Evolutionary conservation across 1,140 invertebrate species (phyloP), one percentile per base, ranked within the genome.

Genomic region (Conus ventricosus): DNA sequence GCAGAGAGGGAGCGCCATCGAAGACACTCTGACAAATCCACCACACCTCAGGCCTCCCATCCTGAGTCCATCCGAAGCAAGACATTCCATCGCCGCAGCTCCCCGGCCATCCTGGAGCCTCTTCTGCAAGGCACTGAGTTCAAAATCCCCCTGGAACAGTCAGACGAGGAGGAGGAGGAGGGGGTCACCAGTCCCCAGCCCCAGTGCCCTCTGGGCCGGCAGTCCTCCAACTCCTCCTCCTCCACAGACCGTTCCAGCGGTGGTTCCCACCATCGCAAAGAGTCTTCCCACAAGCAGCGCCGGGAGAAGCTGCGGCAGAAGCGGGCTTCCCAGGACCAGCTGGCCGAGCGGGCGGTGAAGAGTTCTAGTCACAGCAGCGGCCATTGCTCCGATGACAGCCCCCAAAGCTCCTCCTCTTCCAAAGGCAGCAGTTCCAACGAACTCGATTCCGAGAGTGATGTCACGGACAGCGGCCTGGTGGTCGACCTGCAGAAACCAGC

Each of bases 1-100:
- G 23, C 85, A 13, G 85, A 75, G 71, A 23, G 54, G 54, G 85
- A 87, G 25, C 67, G 85, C n/a, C 20, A 27, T 11, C 71, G 85
- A 23, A 20, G 71, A 54, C 85, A 87, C 53, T 87, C 85, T n/a
- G 85, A 87, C 10, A 87, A 87, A n/a, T 75, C 71, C 53, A 67
- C 60, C 10, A 27, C 67, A 7, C 57, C 83, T 23, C 85, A 3
- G 20, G 6, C 27, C 23, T 6, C 71, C 51, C 71, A 55, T 27
- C 71, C 75, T 54, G 71, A 78, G 5, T 80, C 75, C 54, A 17
- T 80, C 71, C 67, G 54, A 20, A 23, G n/a, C 27, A 87, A 87
- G 54, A 80, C 85, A 87, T 87, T 87, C 85, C 85, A 87, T 20
- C 85, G 75, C 15, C 85, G 75, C 7, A 87, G 85, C 71, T 87